Conservation (phyloP, 2,113 vertebrate genomes). For the Heterochromis multidens region DNA sequence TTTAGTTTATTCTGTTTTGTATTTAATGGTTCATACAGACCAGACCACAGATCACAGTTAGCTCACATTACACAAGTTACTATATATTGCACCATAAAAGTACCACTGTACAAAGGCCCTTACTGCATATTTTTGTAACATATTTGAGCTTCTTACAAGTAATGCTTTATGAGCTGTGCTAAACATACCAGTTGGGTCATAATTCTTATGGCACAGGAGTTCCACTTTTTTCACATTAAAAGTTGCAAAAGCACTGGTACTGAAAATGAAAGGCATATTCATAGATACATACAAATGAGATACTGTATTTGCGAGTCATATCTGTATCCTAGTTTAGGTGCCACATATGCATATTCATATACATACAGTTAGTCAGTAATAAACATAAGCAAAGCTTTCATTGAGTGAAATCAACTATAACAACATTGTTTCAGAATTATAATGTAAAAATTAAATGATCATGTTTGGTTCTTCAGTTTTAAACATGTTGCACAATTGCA, state of each 20-base stretch:
- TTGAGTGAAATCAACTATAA: not conserved
- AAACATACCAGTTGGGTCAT: constrained; percentile 1
- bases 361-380: constrained; percentile 6
- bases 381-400: constrained; percentile 27
- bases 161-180: constrained; percentile 26
- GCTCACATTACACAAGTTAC: constrained; percentile 37
- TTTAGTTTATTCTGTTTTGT: not conserved
- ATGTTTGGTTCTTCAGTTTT: not conserved
- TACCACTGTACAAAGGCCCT: constrained; percentile 62
- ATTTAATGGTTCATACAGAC: constrained; percentile 45
- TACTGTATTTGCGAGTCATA: not conserved
- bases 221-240: constrained; percentile 16
- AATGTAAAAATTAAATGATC: not conserved
- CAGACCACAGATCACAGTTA: constrained; percentile 36
- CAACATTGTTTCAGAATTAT: not conserved
- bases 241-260: not conserved
- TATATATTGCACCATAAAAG: constrained; percentile 37
- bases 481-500: constrained; percentile 1
- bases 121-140: constrained; percentile 38
- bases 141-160: constrained; percentile 23
- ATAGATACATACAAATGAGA: not conserved
- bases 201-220: constrained; percentile 39
- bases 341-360: constrained; percentile 22
- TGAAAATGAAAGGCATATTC: constrained; percentile 12
- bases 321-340: not conserved